Percentiles rank a stretch among this genome's conserved stretches.
phyloP scores from a whole-genome alignment of 2,113 vertebrate genomes.

The Puma concolor region DNA sequence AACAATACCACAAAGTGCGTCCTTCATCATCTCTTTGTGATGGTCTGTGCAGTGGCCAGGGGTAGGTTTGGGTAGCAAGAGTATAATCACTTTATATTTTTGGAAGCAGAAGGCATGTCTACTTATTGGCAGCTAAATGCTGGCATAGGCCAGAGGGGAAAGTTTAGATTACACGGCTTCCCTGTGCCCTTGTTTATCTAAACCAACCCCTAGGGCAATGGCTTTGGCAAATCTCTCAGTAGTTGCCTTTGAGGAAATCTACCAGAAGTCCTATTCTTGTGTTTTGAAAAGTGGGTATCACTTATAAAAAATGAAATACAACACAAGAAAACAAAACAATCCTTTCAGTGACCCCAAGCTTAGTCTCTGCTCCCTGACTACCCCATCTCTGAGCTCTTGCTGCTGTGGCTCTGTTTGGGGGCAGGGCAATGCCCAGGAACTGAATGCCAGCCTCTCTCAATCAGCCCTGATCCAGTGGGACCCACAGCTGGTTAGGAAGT shows the following conservation, averaged over 20 bases:
- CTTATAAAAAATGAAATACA: constrained; percentile 63
- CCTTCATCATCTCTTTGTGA: constrained; percentile 68
- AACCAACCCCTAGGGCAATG: constrained; percentile 61
- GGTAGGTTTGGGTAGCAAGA: constrained; percentile 80
- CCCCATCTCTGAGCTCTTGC: not conserved
- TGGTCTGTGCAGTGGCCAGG: constrained; percentile 78
- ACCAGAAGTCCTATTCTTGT: constrained; percentile 62
- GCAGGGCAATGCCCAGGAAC: not conserved
- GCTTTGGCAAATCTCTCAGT: constrained; percentile 57
- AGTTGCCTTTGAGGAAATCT: constrained; percentile 75
- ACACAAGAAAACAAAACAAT: constrained; percentile 44
- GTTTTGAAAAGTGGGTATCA: constrained; percentile 38
- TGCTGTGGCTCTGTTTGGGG: not conserved
- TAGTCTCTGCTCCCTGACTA: not conserved
- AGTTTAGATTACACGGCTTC: constrained; percentile 78
- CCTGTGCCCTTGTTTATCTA: constrained; percentile 76
- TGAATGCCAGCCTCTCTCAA: not conserved
- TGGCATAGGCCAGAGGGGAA: constrained; percentile 71
- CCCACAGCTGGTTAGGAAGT: not conserved
- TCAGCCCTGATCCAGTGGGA: not conserved
- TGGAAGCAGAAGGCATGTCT: constrained; percentile 78
- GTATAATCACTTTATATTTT: constrained; percentile 88
- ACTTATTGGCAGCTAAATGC: constrained; percentile 79
- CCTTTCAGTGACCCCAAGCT: constrained; percentile 21
- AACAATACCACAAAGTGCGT: constrained; percentile 83